phyloP scores from a whole-genome alignment of 2,888 invertebrate genomes.

The Eutolmus rufibarbis region DNA sequence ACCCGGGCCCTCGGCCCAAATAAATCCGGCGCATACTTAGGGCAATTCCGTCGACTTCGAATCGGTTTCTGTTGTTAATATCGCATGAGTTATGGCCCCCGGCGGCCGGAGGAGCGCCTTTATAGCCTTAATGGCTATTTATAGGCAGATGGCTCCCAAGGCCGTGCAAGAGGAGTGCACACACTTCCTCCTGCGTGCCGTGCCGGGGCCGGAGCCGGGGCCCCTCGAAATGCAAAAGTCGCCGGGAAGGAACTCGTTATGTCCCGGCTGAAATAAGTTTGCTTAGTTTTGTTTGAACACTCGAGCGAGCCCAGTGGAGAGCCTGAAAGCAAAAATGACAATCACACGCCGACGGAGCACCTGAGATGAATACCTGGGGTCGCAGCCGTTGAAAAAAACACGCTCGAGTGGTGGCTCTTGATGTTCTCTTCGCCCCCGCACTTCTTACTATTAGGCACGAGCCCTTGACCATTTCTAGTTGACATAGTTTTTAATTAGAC shows the following conservation, averaged over 20 bases:
- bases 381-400: not conserved
- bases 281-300: slow-evolving; percentile 34
- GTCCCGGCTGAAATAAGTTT: slow-evolving; percentile 22
- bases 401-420: slow-evolving; percentile 13
- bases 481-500: slow-evolving; percentile 39
- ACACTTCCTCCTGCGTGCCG: slow-evolving; percentile 12
- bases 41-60: not conserved
- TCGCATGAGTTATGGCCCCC: slow-evolving; percentile 30
- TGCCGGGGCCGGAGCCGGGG: not conserved
- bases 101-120: not conserved
- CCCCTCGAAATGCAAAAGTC: slow-evolving; percentile 3
- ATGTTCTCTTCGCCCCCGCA: slow-evolving; percentile 10
- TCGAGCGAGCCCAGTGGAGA: slow-evolving; percentile 6
- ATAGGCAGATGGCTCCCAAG: slow-evolving; percentile 34
- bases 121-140: slow-evolving; percentile 39
- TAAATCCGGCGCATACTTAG: slow-evolving; percentile 8
- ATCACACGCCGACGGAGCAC: slow-evolving; percentile 10
- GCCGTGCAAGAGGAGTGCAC: slow-evolving; percentile 20
- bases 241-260: slow-evolving; percentile 9
- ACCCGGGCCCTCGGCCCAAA: not conserved
- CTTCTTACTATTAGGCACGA: slow-evolving; percentile 20
- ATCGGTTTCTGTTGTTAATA: slow-evolving; percentile 41
- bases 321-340: slow-evolving; percentile 25
- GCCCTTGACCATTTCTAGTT: slow-evolving; percentile 40
- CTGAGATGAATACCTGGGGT: not conserved